A percentile compares a stretch with the other conserved stretches of the same genome.
Conservation (phyloP, 1,140 invertebrate genomes). For the Melanaphis sacchari region DNA sequence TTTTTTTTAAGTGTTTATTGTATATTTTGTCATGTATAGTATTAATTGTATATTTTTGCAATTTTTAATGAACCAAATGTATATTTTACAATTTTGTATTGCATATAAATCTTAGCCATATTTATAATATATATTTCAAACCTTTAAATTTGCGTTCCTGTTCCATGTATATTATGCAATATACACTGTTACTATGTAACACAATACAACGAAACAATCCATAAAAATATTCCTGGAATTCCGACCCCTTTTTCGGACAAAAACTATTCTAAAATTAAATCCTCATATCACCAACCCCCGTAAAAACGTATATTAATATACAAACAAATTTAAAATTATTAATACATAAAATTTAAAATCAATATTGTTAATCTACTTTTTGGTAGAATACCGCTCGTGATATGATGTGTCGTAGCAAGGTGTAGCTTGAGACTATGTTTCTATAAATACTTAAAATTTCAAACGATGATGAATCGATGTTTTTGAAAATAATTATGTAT, state of each 20-base stretch:
- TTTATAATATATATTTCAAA: background rate
- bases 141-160: background rate
- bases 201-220: background rate
- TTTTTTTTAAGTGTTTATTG: too few species aligned
- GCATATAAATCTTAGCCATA: too few species aligned
- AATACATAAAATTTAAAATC: background rate
- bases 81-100: too few species aligned
- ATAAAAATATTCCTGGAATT: background rate
- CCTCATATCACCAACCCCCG: background rate
- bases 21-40: too few species aligned
- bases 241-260: background rate
- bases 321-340: background rate
- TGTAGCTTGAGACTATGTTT: background rate
- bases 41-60: too few species aligned
- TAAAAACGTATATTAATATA: background rate
- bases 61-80: too few species aligned
- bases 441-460: background rate
- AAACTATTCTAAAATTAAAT: background rate
- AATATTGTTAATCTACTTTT: too few species aligned
- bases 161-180: background rate
- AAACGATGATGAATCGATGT: background rate
- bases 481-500: background rate
- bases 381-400: background rate
- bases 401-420: background rate
- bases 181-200: background rate